A percentile compares a stretch with the other conserved stretches of the same genome.
phyloP scores from a whole-genome alignment of 2,797 vertebrate genomes.

The Enoplosus armatus region DNA sequence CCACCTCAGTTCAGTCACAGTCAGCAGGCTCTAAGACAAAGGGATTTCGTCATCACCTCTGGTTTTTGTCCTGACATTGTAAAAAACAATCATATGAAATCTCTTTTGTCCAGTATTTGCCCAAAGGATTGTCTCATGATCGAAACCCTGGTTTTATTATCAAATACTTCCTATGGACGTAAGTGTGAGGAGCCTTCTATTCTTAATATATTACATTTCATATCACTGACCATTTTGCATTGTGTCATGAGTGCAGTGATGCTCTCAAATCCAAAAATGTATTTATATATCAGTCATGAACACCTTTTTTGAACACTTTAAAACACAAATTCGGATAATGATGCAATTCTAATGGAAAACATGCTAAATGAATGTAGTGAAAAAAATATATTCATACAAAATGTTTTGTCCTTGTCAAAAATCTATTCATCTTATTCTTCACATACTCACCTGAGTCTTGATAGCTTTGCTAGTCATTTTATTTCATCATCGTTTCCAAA shows the following conservation, averaged over 20 bases:
- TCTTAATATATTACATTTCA: background rate
- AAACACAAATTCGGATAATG: background rate
- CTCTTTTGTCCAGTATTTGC: background rate
- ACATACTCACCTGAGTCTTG: background rate
- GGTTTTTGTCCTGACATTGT: constrained; percentile 13
- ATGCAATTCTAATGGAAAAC: constrained; percentile 18
- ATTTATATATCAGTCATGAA: background rate
- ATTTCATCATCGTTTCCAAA: background rate
- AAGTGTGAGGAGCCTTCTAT: background rate
- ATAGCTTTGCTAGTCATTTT: background rate
- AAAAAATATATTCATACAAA: background rate
- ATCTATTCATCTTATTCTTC: background rate
- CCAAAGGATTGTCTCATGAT: background rate
- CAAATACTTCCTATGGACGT: background rate
- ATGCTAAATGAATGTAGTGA: background rate
- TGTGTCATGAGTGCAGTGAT: background rate
- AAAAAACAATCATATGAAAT: background rate
- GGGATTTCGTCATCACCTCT: constrained; percentile 8
- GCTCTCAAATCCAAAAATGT: background rate
- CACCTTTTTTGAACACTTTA: background rate
- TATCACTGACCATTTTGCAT: background rate
- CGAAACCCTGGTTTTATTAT: background rate
- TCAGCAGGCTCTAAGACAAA: background rate
- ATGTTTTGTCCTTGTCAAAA: background rate
- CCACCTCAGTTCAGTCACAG: constrained; percentile 27